Conservation (phyloP, 2,888 invertebrate genomes). For the Trachelus tabidus region DNA sequence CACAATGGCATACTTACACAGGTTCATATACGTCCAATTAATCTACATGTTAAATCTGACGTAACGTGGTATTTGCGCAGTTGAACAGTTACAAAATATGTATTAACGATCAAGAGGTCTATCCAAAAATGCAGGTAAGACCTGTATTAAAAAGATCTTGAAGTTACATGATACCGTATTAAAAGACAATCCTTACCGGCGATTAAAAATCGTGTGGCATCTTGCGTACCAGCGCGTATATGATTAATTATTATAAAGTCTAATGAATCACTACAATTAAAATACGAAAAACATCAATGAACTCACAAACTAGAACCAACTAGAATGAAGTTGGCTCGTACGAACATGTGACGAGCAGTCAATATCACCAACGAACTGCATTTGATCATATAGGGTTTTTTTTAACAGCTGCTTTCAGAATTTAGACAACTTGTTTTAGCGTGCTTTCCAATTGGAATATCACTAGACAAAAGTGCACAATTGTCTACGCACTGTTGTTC, state of each 20-base stretch:
- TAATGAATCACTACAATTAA: not conserved
- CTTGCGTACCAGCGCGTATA: not conserved
- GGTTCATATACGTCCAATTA: constrained; percentile 5
- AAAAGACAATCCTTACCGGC: not conserved
- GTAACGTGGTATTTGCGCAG: constrained; percentile 28
- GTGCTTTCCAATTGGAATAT: no score
- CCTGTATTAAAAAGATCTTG: not conserved
- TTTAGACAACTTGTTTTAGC: no score
- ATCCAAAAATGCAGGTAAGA: constrained; percentile 7
- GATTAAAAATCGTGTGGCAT: not conserved
- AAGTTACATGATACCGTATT: not conserved
- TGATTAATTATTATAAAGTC: not conserved
- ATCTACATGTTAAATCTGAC: constrained; percentile 22
- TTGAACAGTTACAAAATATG: constrained; percentile 18
- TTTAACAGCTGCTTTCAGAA: not conserved
- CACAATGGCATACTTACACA: not conserved
- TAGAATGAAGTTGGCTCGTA: not conserved
- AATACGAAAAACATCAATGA: not conserved
- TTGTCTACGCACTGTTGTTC: no score
- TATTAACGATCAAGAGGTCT: constrained; percentile 3
- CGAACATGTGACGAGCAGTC: not conserved
- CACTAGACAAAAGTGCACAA: no score
- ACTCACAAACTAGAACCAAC: not conserved
- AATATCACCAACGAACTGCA: not conserved
- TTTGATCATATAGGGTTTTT: not conserved